These are phyloP conservation scores for Ciconia stormi DNA, from an alignment of 2,113 vertebrate species.

Conservation along the genomic window DNA sequence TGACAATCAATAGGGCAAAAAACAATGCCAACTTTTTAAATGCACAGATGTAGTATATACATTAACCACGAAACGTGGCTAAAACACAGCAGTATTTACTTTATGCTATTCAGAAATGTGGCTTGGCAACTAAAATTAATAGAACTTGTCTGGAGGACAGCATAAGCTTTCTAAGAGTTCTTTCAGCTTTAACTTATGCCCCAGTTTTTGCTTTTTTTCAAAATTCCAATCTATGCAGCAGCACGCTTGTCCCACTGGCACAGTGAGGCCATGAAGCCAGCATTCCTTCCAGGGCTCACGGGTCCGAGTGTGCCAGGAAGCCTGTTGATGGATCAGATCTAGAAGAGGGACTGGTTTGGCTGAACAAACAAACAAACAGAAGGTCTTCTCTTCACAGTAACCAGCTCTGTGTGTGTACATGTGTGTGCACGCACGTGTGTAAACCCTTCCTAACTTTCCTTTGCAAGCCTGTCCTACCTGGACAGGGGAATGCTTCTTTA, in stretches of 20 bases:
- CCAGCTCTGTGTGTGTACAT: background rate
- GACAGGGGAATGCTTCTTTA: background rate
- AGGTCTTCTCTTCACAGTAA: background rate
- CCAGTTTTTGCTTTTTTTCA: background rate
- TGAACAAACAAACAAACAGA: background rate
- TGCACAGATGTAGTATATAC: background rate
- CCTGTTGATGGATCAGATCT: background rate
- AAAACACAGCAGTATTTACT: constrained; percentile 48
- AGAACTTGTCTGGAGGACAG: constrained; percentile 20
- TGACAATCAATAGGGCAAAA: constrained; percentile 2
- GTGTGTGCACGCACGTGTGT: fast-evolving
- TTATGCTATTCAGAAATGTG: constrained; percentile 42
- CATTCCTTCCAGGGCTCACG: background rate
- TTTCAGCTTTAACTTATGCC: constrained; percentile 26
- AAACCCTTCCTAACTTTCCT: background rate
- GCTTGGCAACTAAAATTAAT: constrained; percentile 45
- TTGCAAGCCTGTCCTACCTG: background rate
- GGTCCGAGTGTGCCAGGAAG: background rate
- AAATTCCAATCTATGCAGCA: constrained; percentile 12
- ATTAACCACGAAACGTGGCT: background rate
- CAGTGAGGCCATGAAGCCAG: background rate
- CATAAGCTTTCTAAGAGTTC: constrained; percentile 29
- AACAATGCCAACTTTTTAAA: background rate
- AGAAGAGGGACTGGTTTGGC: background rate
- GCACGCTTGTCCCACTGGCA: background rate